Evolutionary conservation across 23 tunicate species (phyloP).

Genomic region (Diplosoma virens): DNA sequence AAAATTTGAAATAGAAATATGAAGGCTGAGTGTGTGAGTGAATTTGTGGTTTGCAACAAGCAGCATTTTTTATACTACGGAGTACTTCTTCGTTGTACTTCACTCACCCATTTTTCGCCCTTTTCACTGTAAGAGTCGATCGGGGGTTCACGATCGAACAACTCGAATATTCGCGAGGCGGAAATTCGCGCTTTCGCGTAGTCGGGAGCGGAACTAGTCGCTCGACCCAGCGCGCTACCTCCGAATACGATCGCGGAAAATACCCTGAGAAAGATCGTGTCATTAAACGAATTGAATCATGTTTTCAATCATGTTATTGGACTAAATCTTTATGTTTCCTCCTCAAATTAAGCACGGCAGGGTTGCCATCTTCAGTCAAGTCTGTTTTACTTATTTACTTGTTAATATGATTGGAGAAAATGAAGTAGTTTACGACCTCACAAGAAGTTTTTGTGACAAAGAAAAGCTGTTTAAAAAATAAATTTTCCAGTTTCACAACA

Average conservation of each 20-base stretch:
- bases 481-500: no score
- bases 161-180: conserved; percentile 86
- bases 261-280: conserved; percentile 57
- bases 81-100: background rate
- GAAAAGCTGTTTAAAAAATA: no score
- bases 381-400: no score
- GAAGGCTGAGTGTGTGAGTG: no score
- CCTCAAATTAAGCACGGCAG: no score
- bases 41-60: no score
- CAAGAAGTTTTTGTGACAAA: no score
- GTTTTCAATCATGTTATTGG: background rate
- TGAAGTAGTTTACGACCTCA: no score
- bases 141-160: conserved; percentile 69
- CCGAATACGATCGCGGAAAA: conserved; percentile 93
- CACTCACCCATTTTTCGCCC: conserved; percentile 74
- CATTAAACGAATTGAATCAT: background rate
- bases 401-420: no score
- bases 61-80: background rate
- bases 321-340: background rate
- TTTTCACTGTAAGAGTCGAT: conserved; percentile 78
- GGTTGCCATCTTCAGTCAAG: no score
- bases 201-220: conserved; percentile 88
- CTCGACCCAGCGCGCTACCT: conserved; percentile 86
- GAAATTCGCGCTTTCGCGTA: conserved; percentile 92
- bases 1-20: no score